phyloP scores from a whole-genome alignment of 2,888 invertebrate species.

The Luperina testacea region DNA sequence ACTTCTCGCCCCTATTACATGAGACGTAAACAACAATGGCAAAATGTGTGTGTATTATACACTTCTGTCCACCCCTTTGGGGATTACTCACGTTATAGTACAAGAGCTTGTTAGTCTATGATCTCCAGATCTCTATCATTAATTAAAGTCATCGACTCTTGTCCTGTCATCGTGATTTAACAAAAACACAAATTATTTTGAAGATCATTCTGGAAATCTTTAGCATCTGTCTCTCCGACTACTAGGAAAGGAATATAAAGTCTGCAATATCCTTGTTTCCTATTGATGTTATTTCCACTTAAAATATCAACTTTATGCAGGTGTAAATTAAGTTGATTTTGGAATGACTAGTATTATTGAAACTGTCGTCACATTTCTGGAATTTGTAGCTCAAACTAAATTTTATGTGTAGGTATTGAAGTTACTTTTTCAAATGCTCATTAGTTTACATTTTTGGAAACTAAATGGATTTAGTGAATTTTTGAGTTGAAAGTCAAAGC shows the following conservation, averaged over 20 bases:
- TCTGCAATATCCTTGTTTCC: neutral
- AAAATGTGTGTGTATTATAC: neutral
- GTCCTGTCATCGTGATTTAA: conserved; percentile 35
- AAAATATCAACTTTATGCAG: neutral
- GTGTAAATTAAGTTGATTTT: neutral
- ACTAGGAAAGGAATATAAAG: neutral
- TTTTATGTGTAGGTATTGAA: neutral
- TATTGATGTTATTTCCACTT: neutral
- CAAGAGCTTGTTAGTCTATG: conserved; percentile 43
- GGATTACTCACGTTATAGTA: neutral
- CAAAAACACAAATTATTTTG: conserved; percentile 25
- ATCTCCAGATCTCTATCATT: conserved; percentile 59
- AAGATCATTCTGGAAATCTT: conserved; percentile 26
- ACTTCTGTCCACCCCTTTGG: neutral
- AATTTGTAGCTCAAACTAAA: neutral
- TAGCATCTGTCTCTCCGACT: conserved; percentile 6
- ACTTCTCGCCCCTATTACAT: no score
- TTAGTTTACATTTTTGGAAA: neutral
- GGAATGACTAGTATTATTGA: neutral
- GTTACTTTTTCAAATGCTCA: neutral
- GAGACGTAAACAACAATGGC: neutral
- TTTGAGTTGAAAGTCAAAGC: no score
- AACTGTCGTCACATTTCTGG: neutral
- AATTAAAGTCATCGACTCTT: conserved; percentile 44
- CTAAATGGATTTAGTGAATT: no score